Conservation (phyloP, 2,113 vertebrate species). For the Xyrauchen texanus region DNA sequence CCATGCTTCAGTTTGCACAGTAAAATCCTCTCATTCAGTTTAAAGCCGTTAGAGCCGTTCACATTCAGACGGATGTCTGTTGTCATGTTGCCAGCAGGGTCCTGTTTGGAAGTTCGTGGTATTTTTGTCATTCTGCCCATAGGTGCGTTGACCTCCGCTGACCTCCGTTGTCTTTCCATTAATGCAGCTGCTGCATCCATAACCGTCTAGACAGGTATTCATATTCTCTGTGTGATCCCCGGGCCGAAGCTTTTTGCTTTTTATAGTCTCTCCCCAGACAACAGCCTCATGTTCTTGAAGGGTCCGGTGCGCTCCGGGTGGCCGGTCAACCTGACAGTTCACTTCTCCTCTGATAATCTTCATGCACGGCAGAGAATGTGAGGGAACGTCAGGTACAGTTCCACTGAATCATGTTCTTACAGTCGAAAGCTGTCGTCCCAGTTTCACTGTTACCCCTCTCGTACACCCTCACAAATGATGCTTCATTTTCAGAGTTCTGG, state of each 20-base stretch:
- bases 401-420: background rate
- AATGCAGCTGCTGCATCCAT: background rate
- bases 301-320: background rate
- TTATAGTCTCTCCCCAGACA: slow-evolving; percentile 21
- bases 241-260: background rate
- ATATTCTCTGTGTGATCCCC: background rate
- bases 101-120: background rate
- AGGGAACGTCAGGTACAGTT: slow-evolving; percentile 8
- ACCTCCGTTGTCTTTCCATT: background rate
- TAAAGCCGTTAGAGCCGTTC: too few species aligned
- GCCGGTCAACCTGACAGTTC: slow-evolving; percentile 8
- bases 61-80: too few species aligned
- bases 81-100: too few species aligned
- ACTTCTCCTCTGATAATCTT: slow-evolving; percentile 6
- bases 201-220: slow-evolving; percentile 31
- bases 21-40: too few species aligned
- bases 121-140: background rate
- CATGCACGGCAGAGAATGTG: background rate
- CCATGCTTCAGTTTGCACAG: too few species aligned
- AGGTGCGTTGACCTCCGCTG: background rate
- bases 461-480: background rate
- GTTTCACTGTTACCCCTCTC: slow-evolving; percentile 6
- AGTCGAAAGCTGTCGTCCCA: background rate
- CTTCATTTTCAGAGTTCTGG: slow-evolving; percentile 14
- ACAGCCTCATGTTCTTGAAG: slow-evolving; percentile 12